A percentile compares a stretch with the other conserved stretches of the same genome.
Conservation (phyloP, 2,888 invertebrate genomes). For the Thera britannica region DNA sequence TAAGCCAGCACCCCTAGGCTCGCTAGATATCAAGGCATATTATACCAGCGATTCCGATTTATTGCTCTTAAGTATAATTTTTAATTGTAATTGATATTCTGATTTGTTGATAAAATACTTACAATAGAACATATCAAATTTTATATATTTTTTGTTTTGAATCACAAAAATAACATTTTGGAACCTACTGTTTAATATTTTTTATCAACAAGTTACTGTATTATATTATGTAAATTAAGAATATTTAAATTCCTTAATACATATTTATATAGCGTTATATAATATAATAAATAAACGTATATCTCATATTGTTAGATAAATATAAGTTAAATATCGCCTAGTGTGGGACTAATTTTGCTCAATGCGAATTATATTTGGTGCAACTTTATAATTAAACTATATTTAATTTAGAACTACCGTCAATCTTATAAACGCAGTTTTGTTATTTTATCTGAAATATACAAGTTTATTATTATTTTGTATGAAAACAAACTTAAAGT, state of each 20-base stretch:
- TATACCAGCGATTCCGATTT: not conserved
- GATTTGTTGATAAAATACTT: constrained; percentile 21
- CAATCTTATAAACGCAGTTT: constrained; percentile 4
- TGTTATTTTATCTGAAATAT: constrained; percentile 16
- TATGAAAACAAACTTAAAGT: constrained; percentile 14
- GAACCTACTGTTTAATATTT: not conserved
- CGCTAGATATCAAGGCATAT: not conserved
- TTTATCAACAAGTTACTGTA: constrained; percentile 49
- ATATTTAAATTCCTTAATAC: constrained; percentile 71
- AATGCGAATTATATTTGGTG: constrained; percentile 32
- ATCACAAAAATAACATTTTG: constrained; percentile 12
- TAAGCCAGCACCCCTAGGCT: not conserved
- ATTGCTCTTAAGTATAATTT: not conserved
- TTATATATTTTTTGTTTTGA: constrained; percentile 20
- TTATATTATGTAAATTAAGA: constrained; percentile 55
- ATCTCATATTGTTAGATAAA: constrained; percentile 74
- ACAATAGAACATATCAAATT: constrained; percentile 39
- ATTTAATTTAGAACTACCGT: constrained; percentile 4
- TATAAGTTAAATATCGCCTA: constrained; percentile 63
- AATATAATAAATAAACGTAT: constrained; percentile 61
- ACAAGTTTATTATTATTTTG: constrained; percentile 12
- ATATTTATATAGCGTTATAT: constrained; percentile 73
- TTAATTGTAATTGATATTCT: constrained; percentile 23
- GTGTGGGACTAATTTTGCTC: constrained; percentile 66
- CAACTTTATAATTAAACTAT: constrained; percentile 30